Conservation (phyloP, 2,888 invertebrate species). For the Drosophila multiciliata region DNA sequence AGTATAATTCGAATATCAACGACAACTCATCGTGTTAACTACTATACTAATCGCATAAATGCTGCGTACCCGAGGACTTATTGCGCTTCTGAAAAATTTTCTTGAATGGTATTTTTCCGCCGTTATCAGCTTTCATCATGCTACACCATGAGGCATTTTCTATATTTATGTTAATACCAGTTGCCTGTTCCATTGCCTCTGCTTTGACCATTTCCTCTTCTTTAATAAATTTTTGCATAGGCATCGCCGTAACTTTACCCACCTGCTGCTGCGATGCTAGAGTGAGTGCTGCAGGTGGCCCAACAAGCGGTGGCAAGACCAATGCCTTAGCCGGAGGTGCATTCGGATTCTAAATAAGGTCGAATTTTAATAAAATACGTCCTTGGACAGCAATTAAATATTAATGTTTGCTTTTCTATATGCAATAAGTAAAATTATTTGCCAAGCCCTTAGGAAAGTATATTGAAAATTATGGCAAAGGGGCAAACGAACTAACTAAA, state of each 20-base stretch:
- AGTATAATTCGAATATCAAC: not conserved
- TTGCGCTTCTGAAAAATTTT: constrained; percentile 83
- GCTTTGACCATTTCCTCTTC: constrained; percentile 17
- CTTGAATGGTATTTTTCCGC: constrained; percentile 79
- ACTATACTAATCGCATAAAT: not conserved
- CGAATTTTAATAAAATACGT: constrained; percentile 8
- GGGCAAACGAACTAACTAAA: not conserved
- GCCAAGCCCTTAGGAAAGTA: not conserved
- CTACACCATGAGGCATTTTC: constrained; percentile 1
- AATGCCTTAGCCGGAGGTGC: constrained; percentile 3
- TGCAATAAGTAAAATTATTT: constrained; percentile 6
- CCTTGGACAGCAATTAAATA: not conserved
- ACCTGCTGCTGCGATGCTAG: not conserved
- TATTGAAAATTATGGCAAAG: not conserved
- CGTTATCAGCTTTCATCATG: constrained; percentile 53
- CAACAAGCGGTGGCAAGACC: not conserved
- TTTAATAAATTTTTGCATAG: constrained; percentile 27
- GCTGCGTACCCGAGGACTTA: constrained; percentile 82
- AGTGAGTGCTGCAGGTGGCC: not conserved
- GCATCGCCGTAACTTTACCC: not conserved
- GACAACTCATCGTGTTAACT: not conserved
- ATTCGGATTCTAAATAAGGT: constrained; percentile 61
- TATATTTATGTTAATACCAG: not conserved
- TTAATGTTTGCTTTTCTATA: not conserved
- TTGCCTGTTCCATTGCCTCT: not conserved